A percentile compares a stretch with the other conserved stretches of the same genome.
Conservation (phyloP, 2,113 vertebrate genomes). For the Willisornis vidua region DNA sequence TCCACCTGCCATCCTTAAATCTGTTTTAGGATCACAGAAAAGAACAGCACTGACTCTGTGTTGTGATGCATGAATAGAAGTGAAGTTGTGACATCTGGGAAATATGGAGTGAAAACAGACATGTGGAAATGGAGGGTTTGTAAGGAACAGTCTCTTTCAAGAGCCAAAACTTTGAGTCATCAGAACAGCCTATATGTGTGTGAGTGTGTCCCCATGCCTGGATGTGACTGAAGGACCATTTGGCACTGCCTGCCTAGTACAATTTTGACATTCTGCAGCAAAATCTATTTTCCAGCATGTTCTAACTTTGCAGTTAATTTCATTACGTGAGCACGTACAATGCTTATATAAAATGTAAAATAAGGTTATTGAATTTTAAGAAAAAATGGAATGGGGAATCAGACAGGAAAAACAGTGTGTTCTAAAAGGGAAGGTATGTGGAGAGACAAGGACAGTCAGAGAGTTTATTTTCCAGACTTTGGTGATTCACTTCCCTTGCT, state of each 20-base stretch:
- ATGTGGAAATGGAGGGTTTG: not conserved
- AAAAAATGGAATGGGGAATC: fast-evolving
- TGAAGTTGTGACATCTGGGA: constrained; percentile 30
- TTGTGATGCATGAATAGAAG: constrained; percentile 28
- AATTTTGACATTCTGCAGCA: not conserved
- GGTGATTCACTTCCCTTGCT: not conserved
- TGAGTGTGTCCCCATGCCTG: not conserved
- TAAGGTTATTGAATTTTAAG: not conserved
- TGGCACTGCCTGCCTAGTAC: not conserved
- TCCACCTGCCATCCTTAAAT: constrained; percentile 21
- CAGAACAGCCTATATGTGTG: not conserved
- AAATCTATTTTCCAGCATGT: not conserved
- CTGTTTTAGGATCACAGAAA: constrained; percentile 28
- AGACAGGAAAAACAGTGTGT: not conserved
- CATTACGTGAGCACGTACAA: not conserved
- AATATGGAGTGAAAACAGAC: constrained; percentile 24
- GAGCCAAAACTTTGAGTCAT: not conserved
- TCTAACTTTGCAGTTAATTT: not conserved
- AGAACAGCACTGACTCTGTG: constrained; percentile 21
- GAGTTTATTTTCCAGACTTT: not conserved
- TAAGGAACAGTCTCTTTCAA: not conserved
- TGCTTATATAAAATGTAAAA: not conserved
- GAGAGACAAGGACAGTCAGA: not conserved
- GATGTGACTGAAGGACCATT: not conserved
- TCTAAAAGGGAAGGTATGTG: not conserved